These are phyloP conservation scores for Crocidura indochinensis DNA, from an alignment of 2,797 vertebrate genomes.

Conservation along the genomic window DNA sequence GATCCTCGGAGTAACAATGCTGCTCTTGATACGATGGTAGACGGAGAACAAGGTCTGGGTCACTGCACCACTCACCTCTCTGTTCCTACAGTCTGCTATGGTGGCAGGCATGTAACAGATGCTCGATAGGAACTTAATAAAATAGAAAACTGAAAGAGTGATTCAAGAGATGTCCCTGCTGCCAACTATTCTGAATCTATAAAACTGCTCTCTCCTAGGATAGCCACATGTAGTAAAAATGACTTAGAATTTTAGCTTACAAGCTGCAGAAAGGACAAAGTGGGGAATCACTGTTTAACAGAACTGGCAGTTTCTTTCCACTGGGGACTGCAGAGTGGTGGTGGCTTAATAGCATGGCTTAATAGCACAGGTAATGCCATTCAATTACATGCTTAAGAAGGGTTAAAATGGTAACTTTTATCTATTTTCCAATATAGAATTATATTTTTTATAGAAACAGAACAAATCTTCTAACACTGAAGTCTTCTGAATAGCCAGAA, in stretches of 20 bases:
- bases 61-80: not conserved
- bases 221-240: not conserved
- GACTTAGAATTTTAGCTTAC: slow-evolving; percentile 5
- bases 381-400: not conserved
- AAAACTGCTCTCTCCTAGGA: not conserved
- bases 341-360: not conserved
- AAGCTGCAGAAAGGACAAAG: too few species aligned
- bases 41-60: not conserved
- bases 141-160: slow-evolving; percentile 2
- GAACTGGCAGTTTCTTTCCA: not conserved
- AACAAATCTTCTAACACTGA: slow-evolving; percentile 11
- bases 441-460: not conserved
- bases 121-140: not conserved
- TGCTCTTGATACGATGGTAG: not conserved
- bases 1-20: slow-evolving; percentile 10
- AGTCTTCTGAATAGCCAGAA: not conserved
- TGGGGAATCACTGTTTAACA: not conserved
- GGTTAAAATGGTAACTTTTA: not conserved
- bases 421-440: not conserved
- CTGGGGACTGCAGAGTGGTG: not conserved
- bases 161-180: not conserved
- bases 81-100: not conserved
- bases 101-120: not conserved
- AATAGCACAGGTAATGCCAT: not conserved
- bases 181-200: not conserved